Percentiles rank a stretch among this genome's conserved stretches.
Evolutionary conservation across 2,888 invertebrate genomes (phyloP).

Genomic region (Altica lythri): DNA sequence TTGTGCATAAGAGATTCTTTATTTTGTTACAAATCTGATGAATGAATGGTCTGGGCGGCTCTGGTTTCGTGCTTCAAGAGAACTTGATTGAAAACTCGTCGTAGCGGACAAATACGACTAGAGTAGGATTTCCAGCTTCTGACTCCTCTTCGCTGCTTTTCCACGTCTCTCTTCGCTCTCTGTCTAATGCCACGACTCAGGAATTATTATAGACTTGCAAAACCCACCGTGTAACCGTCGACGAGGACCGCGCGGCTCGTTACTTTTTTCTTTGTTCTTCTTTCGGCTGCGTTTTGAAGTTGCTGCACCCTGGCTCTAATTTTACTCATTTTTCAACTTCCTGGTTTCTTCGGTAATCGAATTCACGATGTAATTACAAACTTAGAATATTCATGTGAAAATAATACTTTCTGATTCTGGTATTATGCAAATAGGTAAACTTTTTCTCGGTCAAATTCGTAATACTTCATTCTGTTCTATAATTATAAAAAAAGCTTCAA

Average conservation of each 20-base stretch:
- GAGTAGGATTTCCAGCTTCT: constrained; percentile 50
- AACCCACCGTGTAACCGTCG: constrained; percentile 20
- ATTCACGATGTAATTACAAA: constrained; percentile 13
- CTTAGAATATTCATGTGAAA: constrained; percentile 21
- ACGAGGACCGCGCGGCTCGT: constrained; percentile 4
- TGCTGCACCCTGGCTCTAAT: constrained; percentile 4
- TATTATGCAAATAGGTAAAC: constrained; percentile 2
- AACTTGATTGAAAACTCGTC: constrained; percentile 57
- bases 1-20: constrained; percentile 20
- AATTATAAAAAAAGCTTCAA: no score
- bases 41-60: constrained; percentile 40
- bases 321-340: constrained; percentile 18
- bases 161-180: constrained; percentile 18
- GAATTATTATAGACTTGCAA: constrained; percentile 32
- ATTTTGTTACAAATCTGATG: neutral
- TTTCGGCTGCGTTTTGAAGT: constrained; percentile 7
- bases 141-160: constrained; percentile 28
- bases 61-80: constrained; percentile 53
- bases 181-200: constrained; percentile 31
- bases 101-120: constrained; percentile 55
- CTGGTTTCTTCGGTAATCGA: constrained; percentile 16
- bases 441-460: neutral
- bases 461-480: no score
- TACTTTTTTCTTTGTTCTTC: constrained; percentile 13
- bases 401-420: constrained; percentile 5